A percentile compares a stretch with the other conserved stretches of the same genome.
Evolutionary conservation across 2,888 invertebrate species (phyloP).

Genomic region (Lycaena phlaeas): DNA sequence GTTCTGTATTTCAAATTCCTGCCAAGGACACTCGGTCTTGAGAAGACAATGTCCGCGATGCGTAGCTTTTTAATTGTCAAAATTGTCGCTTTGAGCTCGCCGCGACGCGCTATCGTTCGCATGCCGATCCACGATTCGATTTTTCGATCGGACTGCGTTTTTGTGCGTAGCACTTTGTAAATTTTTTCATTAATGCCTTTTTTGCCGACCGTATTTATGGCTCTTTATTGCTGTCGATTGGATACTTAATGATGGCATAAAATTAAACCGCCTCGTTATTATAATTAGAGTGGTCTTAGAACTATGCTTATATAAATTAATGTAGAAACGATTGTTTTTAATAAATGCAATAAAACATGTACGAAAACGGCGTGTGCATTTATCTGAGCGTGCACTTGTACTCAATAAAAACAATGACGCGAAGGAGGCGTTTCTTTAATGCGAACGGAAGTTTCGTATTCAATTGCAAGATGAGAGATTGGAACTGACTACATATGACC

Average conservation of each 20-base stretch:
- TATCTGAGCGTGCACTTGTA: no score
- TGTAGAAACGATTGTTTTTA: no score
- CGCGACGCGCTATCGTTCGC: conserved; percentile 29
- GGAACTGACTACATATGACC: no score
- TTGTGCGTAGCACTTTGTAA: conserved; percentile 17
- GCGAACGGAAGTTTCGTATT: conserved; percentile 14
- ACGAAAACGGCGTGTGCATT: no score
- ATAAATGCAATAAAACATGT: no score
- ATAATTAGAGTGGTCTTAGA: no score
- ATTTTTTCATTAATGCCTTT: conserved; percentile 20
- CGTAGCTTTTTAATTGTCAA: conserved; percentile 67
- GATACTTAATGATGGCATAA: conserved; percentile 9
- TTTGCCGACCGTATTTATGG: conserved; percentile 8
- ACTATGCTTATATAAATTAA: no score
- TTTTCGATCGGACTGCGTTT: conserved; percentile 29
- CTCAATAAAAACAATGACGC: conserved; percentile 14
- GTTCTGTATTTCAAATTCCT: conserved; percentile 50
- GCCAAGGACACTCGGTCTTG: conserved; percentile 53
- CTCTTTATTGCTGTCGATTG: conserved; percentile 13
- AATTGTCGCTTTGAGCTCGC: conserved; percentile 57
- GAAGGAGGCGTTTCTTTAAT: no score
- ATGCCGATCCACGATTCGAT: conserved; percentile 34
- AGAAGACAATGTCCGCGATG: conserved; percentile 50
- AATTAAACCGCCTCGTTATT: not conserved
- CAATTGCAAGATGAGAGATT: conserved; percentile 15